Percentiles rank a stretch among this genome's conserved stretches.
Evolutionary conservation across 2,888 invertebrate genomes (phyloP).

Genomic region (Junonia oenone): DNA sequence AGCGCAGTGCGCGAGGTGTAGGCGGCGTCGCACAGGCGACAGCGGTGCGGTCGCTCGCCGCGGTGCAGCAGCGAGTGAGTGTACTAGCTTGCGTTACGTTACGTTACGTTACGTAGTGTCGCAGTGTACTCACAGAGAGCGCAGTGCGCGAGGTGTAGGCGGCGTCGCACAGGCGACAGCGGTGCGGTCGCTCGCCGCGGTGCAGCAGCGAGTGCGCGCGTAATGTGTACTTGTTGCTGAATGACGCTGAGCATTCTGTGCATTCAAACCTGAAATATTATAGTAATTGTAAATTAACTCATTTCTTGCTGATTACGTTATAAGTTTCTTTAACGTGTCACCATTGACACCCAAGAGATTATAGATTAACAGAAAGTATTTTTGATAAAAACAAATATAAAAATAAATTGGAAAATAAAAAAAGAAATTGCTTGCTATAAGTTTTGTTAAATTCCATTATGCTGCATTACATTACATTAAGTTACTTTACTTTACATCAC

Average conservation of each 20-base stretch:
- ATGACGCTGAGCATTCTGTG: constrained; percentile 47
- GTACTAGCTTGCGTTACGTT: constrained; percentile 43
- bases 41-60: constrained; percentile 53
- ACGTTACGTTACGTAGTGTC: neutral
- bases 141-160: constrained; percentile 52
- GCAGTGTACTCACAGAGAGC: constrained; percentile 31
- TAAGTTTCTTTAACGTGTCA: too few species aligned
- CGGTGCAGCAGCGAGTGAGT: constrained; percentile 53
- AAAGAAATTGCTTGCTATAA: too few species aligned
- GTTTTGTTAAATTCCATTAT: too few species aligned
- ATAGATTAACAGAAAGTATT: too few species aligned
- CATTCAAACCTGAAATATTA: constrained; percentile 45
- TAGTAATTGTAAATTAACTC: too few species aligned
- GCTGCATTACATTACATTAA: too few species aligned
- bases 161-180: constrained; percentile 44
- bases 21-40: constrained; percentile 44
- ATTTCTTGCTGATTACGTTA: too few species aligned
- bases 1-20: constrained; percentile 53
- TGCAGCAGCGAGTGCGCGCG: constrained; percentile 51
- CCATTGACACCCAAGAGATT: too few species aligned
- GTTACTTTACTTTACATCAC: too few species aligned
- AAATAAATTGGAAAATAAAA: too few species aligned
- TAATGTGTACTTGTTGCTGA: constrained; percentile 39
- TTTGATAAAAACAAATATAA: too few species aligned
- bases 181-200: constrained; percentile 51